Evolutionary conservation across 2,888 invertebrate species (phyloP).

Genomic region (Petrolisthes cinctipes): DNA sequence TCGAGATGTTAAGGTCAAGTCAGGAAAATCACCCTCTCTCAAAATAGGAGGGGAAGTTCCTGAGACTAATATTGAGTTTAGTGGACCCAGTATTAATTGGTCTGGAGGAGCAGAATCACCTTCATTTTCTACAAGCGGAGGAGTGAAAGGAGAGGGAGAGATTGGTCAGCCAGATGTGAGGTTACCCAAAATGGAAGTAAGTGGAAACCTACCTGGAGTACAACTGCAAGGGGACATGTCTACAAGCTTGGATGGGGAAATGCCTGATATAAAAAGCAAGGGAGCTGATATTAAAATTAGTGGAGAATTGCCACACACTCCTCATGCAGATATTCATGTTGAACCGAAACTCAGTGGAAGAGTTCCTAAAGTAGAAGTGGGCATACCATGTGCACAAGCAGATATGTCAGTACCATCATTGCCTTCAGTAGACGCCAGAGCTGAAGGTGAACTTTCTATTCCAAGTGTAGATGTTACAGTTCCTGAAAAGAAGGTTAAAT

Average conservation of each 20-base stretch:
- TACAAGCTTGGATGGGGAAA: background rate
- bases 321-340: background rate
- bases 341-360: background rate
- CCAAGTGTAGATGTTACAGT: slow-evolving; percentile 20
- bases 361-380: background rate
- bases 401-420: background rate
- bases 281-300: background rate
- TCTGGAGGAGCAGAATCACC: background rate
- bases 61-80: slow-evolving; percentile 5
- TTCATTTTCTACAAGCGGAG: background rate
- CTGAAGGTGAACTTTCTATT: slow-evolving; percentile 25
- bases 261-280: background rate
- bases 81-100: background rate
- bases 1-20: background rate
- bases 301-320: background rate
- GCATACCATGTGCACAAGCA: background rate
- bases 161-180: background rate
- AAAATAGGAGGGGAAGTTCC: slow-evolving; percentile 24
- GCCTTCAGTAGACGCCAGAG: background rate
- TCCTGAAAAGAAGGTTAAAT: slow-evolving; percentile 16
- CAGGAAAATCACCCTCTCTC: background rate
- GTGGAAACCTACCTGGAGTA: background rate
- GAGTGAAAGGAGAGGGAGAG: background rate
- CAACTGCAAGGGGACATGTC: background rate
- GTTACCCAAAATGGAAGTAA: background rate